Base-by-base conservation (phyloP, 1,140 invertebrate genomes). In the Zaprionus inermis region DNA sequence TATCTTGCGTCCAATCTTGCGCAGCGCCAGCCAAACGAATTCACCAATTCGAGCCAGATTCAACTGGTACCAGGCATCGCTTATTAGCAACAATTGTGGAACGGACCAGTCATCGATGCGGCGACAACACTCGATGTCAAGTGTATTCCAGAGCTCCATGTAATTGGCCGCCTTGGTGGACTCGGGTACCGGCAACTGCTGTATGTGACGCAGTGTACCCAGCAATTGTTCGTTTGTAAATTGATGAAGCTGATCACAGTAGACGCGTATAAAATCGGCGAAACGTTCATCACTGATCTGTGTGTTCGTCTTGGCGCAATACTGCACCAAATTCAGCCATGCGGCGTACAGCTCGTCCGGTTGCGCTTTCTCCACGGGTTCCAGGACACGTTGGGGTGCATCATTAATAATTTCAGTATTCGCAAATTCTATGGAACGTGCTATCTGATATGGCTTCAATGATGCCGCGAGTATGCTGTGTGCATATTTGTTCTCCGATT, bases 71-170 rank as follows among this genome's bases (percentile, higher is more conserved):
- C 94, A 93, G 22, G 92, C 80, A 90, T 95, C 94, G 61, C 92
- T 93, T 4, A 93, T 91, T 22, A 92, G 73, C 16, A 95, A 86
- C 18, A 93, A 59, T 59, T 93, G 90, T 0, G 93, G 75, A 0
- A 70, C 70, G 32, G 81, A 61, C 93, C 93, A 94, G 1, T 76
- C 38, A 0, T 75, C 61, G 1, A 93, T 76, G 68, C 93, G 91
- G 32, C 88, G 91, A 22, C 91, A 76, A 65, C 94, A 94, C 49
- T 94, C 91, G 20, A 93, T 91, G 74, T 95, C 94, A 36, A 95
- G 70, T n/a, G 90, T 91, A 51, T 93, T 93, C 92, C 93, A 94
- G 2, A 95, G 79, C 69, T 94, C 93, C 72, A 93, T 91, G 78
- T 91, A 94, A 79, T 94, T 94, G 18, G 72, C 79, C 1, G 75